Conservation (phyloP, 2,888 invertebrate genomes). For the Endotricha flammealis region DNA sequence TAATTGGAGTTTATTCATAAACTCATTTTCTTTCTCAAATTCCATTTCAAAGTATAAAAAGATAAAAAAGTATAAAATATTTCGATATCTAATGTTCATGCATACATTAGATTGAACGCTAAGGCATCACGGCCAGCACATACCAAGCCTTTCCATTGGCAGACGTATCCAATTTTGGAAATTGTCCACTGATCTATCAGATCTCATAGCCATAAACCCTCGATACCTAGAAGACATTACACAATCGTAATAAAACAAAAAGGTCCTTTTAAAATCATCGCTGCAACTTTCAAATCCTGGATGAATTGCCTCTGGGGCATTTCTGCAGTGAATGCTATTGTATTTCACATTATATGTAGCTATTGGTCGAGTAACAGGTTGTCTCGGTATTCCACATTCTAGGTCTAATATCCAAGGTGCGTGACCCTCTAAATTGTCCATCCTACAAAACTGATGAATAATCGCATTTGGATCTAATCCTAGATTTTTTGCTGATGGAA, state of each 20-base stretch:
- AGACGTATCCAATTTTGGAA: conserved; percentile 51
- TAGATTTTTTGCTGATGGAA: conserved; percentile 45
- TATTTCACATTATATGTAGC: conserved; percentile 48
- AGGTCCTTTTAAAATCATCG: conserved; percentile 38
- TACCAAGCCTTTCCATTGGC: conserved; percentile 50
- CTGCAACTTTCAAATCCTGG: conserved; percentile 52
- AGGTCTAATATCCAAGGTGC: conserved; percentile 52
- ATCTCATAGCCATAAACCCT: conserved; percentile 36
- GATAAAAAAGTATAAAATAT: neutral
- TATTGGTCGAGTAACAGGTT: conserved; percentile 37
- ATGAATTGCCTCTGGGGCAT: conserved; percentile 46
- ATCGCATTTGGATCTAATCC: conserved; percentile 49
- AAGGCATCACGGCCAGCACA: conserved; percentile 50
- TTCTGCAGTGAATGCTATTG: conserved; percentile 50
- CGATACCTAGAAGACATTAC: conserved; percentile 51
- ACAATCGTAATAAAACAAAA: conserved; percentile 53
- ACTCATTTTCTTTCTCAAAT: no score
- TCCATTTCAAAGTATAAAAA: neutral
- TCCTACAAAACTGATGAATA: conserved; percentile 52
- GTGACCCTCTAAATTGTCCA: conserved; percentile 32
- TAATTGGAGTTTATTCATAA: no score
- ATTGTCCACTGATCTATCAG: conserved; percentile 49
- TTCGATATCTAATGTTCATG: conserved; percentile 6
- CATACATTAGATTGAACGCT: neutral
- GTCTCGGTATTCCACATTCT: conserved; percentile 49